A percentile compares a stretch with the other conserved stretches of the same genome.
Conservation (phyloP, 2,797 vertebrate species). For the Atherinosoma microstoma region DNA sequence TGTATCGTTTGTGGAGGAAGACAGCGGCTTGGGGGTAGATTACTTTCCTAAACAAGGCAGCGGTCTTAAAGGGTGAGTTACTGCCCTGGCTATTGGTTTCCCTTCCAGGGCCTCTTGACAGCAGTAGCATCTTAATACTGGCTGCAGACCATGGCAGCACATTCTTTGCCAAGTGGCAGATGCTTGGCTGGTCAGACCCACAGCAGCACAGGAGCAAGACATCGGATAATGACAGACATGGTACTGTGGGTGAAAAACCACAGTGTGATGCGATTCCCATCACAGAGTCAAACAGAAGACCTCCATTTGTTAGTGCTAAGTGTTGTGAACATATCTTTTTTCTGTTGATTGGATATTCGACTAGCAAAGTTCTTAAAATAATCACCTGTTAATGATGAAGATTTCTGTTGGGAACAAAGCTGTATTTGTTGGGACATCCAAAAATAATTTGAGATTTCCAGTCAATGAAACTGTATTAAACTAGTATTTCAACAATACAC, state of each 20-base stretch:
- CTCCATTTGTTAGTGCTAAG: neutral
- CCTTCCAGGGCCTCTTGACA: slow-evolving; percentile 64
- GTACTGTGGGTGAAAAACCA: neutral
- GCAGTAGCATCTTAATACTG: slow-evolving; percentile 75
- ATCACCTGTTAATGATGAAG: no score
- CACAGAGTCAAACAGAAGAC: neutral
- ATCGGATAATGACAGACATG: slow-evolving; percentile 7
- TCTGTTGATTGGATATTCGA: neutral
- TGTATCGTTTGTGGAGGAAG: slow-evolving; percentile 65
- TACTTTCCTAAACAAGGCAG: slow-evolving; percentile 71
- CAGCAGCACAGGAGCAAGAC: slow-evolving; percentile 38
- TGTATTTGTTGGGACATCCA: no score
- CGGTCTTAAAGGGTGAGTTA: slow-evolving; percentile 70
- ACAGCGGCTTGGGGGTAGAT: slow-evolving; percentile 63
- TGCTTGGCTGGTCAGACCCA: slow-evolving; percentile 29
- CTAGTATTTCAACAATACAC: neutral
- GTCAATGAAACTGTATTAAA: no score
- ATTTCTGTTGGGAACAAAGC: no score
- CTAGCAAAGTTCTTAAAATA: no score
- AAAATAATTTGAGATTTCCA: no score
- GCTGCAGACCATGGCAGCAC: slow-evolving; percentile 57
- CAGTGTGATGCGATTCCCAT: neutral
- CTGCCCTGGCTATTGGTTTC: slow-evolving; percentile 67
- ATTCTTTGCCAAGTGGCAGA: slow-evolving; percentile 61
- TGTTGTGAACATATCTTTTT: neutral